Evolutionary conservation across 1,140 invertebrate genomes (phyloP).

Genomic region (Aphis craccivora): DNA sequence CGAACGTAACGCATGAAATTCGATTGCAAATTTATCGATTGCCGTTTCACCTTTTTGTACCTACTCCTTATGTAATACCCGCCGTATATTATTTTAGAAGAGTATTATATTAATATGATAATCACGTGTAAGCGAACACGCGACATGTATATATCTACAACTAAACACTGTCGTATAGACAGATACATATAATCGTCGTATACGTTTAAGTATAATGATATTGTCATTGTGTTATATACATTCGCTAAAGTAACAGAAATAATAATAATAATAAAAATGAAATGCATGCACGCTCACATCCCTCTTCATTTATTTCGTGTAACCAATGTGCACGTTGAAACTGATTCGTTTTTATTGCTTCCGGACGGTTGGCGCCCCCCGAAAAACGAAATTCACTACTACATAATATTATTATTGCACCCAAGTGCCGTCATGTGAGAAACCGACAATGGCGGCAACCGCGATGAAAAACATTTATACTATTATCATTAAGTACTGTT

Average conservation of each 20-base stretch:
- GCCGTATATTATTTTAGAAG: background rate
- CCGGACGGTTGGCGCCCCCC: background rate
- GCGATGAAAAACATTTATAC: background rate
- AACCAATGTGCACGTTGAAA: background rate
- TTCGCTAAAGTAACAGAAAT: background rate
- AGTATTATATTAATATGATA: background rate
- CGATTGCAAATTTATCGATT: background rate
- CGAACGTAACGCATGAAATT: background rate
- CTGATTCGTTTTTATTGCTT: conserved; percentile 44
- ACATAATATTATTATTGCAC: background rate
- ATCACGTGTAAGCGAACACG: background rate
- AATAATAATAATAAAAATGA: background rate
- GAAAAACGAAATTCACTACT: background rate
- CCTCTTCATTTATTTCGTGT: too few relatives aligned
- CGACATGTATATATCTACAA: too few relatives aligned
- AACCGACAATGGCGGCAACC: background rate
- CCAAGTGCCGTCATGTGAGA: background rate
- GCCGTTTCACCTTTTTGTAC: background rate
- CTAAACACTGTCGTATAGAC: background rate
- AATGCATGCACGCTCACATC: background rate
- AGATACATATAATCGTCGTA: background rate
- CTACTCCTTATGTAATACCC: background rate
- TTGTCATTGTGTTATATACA: background rate
- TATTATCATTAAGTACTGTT: background rate
- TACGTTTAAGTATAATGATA: background rate